phyloP scores from a whole-genome alignment of 2,888 invertebrate species.

The Zootermopsis nevadensis region DNA sequence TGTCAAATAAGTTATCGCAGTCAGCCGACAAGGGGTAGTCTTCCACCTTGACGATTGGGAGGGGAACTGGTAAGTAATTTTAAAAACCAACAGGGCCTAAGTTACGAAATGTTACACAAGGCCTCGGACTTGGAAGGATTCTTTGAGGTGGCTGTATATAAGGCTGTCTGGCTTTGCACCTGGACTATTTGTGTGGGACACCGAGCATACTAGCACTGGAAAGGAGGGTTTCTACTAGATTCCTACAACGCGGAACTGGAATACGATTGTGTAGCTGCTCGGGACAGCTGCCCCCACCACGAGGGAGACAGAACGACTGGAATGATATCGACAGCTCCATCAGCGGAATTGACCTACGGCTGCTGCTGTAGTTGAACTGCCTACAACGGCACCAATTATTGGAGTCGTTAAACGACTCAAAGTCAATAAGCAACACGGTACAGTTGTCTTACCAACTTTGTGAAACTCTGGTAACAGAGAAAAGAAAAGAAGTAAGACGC shows the following conservation, averaged over 20 bases:
- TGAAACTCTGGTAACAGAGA: not conserved
- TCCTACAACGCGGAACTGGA: constrained; percentile 1
- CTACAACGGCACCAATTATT: constrained; percentile 27
- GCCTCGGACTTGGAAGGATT: too few relatives aligned
- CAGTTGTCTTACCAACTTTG: not conserved
- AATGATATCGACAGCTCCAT: constrained; percentile 33
- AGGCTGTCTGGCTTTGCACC: too few relatives aligned
- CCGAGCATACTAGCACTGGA: not conserved
- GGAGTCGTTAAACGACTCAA: constrained; percentile 33
- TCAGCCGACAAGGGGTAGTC: too few relatives aligned
- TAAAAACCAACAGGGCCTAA: too few relatives aligned
- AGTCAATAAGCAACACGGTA: constrained; percentile 24
- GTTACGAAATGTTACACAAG: too few relatives aligned
- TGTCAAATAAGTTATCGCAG: too few relatives aligned
- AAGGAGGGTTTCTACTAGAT: not conserved
- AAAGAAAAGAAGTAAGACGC: too few relatives aligned
- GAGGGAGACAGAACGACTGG: constrained; percentile 9
- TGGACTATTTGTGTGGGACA: not conserved
- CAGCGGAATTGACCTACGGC: constrained; percentile 25
- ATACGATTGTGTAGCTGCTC: constrained; percentile 30
- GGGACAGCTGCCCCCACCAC: constrained; percentile 25
- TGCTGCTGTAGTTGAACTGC: constrained; percentile 36
- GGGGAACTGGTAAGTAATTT: too few relatives aligned
- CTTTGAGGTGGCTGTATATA: too few relatives aligned
- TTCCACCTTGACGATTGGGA: too few relatives aligned